phyloP scores from a whole-genome alignment of 2,797 vertebrate genomes.

The Austrolebias charrua region DNA sequence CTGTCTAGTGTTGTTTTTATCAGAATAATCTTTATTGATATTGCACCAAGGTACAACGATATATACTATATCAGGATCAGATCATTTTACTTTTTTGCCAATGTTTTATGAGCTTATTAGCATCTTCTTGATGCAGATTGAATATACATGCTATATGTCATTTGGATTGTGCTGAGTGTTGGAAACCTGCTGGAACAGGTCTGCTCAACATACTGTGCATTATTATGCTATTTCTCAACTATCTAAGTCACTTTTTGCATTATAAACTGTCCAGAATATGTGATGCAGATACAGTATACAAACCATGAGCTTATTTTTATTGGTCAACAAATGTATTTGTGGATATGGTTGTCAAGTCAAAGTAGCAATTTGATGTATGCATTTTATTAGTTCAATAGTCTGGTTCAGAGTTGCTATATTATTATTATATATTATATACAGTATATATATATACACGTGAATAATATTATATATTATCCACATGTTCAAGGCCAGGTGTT shows the following conservation, averaged over 20 bases:
- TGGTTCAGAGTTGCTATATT: slow-evolving; percentile 16
- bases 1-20: too few species aligned
- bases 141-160: too few species aligned
- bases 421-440: background rate
- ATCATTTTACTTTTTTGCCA: too few species aligned
- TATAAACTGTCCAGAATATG: too few species aligned
- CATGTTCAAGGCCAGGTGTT: slow-evolving; percentile 14
- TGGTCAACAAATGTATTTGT: background rate
- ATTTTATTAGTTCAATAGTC: slow-evolving; percentile 12
- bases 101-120: too few species aligned
- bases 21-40: too few species aligned
- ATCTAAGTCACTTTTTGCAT: background rate
- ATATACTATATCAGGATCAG: too few species aligned
- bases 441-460: too few species aligned
- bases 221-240: background rate
- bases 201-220: background rate
- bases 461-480: too few species aligned
- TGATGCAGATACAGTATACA: background rate
- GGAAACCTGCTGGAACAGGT: background rate
- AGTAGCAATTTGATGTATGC: background rate
- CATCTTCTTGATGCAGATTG: too few species aligned
- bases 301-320: too few species aligned
- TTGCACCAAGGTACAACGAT: too few species aligned
- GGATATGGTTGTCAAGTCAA: background rate
- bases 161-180: background rate